Evolutionary conservation across 2,113 vertebrate species (phyloP).

Genomic region (Circaetus gallicus): DNA sequence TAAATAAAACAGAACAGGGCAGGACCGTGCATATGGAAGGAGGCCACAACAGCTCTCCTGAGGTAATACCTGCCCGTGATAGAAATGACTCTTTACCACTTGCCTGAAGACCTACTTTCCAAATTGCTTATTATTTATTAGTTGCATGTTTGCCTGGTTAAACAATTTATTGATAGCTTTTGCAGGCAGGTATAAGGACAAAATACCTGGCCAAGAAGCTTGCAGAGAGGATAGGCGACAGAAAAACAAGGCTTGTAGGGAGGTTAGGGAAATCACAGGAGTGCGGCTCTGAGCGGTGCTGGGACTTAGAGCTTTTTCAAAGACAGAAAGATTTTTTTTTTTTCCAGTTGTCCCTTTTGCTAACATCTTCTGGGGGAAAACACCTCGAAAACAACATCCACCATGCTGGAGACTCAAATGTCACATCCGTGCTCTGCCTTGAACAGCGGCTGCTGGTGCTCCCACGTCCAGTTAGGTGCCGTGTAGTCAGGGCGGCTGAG

Average conservation of each 20-base stretch:
- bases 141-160: background rate
- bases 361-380: background rate
- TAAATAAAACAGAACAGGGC: background rate
- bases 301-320: background rate
- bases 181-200: background rate
- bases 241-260: background rate
- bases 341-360: background rate
- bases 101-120: background rate
- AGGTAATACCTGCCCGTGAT: background rate
- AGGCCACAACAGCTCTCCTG: background rate
- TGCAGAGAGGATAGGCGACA: background rate
- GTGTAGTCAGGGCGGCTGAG: background rate
- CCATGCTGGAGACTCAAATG: background rate
- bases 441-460: background rate
- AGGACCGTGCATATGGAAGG: background rate
- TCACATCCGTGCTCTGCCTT: background rate
- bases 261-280: accelerated
- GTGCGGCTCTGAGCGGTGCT: background rate
- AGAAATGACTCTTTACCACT: background rate
- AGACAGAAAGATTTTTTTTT: background rate
- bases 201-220: background rate
- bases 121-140: background rate
- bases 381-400: background rate
- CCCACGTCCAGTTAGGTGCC: background rate
- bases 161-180: background rate